phyloP scores from a whole-genome alignment of 2,888 invertebrate genomes.

The Melanchra persicariae region DNA sequence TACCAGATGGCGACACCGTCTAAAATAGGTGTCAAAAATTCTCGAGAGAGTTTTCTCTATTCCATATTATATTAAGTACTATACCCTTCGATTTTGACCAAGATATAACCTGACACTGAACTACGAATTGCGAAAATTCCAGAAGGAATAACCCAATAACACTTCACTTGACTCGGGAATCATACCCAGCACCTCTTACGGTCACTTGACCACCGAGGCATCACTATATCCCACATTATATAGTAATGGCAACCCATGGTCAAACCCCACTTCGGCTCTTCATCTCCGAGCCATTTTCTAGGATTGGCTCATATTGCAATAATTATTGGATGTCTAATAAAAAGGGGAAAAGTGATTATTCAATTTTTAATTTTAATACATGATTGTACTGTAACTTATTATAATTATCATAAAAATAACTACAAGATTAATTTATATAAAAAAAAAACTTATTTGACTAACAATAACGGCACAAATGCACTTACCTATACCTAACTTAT shows the following conservation, averaged over 20 bases:
- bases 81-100: no score
- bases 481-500: constrained; percentile 56
- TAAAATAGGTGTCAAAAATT: no score
- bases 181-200: no score
- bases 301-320: not conserved
- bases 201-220: not conserved
- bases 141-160: no score
- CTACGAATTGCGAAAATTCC: no score
- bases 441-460: constrained; percentile 71
- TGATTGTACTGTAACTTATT: constrained; percentile 59
- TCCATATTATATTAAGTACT: no score
- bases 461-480: constrained; percentile 76
- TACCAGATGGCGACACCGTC: no score
- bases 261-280: not conserved
- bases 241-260: no score
- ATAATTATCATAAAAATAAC: constrained; percentile 52
- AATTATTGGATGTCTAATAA: not conserved
- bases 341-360: constrained; percentile 35
- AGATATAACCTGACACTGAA: no score
- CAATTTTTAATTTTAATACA: constrained; percentile 53
- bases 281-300: not conserved
- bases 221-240: not conserved
- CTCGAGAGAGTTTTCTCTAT: no score
- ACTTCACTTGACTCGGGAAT: no score
- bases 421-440: constrained; percentile 63